These are phyloP conservation scores for Osmerus mordax DNA, from an alignment of 2,113 vertebrate genomes.

Conservation along the genomic window DNA sequence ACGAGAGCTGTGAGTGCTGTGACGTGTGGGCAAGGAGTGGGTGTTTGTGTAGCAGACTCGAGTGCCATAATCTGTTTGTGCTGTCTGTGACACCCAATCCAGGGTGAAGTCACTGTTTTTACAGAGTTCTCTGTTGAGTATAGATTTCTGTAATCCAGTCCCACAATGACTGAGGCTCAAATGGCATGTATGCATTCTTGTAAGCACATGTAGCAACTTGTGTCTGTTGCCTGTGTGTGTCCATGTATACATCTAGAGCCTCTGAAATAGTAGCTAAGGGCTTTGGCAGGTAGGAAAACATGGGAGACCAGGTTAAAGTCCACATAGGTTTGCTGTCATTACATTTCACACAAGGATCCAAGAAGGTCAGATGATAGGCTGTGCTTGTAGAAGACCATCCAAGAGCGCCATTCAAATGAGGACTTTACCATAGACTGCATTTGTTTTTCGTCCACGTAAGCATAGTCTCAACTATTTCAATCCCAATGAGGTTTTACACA, in stretches of 20 bases:
- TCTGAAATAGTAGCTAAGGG: constrained; percentile 24
- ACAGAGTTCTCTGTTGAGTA: constrained; percentile 61
- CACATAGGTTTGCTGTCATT: not conserved
- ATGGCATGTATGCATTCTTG: constrained; percentile 74
- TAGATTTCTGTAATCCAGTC: constrained; percentile 76
- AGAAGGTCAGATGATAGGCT: too few relatives aligned
- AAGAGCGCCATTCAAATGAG: too few relatives aligned
- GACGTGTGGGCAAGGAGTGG: constrained; percentile 3
- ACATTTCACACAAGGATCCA: too few relatives aligned
- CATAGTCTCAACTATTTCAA: not conserved
- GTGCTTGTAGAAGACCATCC: too few relatives aligned
- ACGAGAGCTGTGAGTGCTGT: not conserved
- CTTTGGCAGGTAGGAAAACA: constrained; percentile 11
- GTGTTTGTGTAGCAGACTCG: constrained; percentile 43
- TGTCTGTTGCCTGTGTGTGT: constrained; percentile 48
- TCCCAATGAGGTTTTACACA: too few relatives aligned
- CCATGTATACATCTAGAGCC: constrained; percentile 23
- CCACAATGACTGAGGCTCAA: constrained; percentile 81
- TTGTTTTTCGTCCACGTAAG: not conserved
- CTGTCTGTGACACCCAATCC: constrained; percentile 50
- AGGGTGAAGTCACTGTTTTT: constrained; percentile 63
- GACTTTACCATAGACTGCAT: not conserved
- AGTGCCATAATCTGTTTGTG: constrained; percentile 71
- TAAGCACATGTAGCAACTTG: constrained; percentile 70
- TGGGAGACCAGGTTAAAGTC: not conserved